Conservation (phyloP, 2,888 invertebrate species). For the Chironomus riparius region DNA sequence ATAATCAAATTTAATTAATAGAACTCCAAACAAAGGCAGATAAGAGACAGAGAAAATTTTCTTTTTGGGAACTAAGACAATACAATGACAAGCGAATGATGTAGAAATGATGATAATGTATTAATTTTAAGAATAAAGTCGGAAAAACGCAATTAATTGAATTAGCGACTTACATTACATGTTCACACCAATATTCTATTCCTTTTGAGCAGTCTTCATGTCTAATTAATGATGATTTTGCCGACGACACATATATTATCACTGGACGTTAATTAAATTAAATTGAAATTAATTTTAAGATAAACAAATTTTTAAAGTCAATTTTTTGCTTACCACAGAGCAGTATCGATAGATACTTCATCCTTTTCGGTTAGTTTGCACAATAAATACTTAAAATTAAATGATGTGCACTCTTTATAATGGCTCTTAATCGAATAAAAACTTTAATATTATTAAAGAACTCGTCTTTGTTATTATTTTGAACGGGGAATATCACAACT, state of each 20-base stretch:
- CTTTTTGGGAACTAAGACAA: not conserved
- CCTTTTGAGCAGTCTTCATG: slow-evolving; percentile 12
- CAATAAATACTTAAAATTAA: no score
- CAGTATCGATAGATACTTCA: no score
- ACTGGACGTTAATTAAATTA: not conserved
- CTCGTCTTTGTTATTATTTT: no score
- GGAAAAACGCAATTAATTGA: not conserved
- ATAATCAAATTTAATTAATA: not conserved
- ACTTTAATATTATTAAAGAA: no score
- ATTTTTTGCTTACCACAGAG: no score
- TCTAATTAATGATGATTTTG: not conserved
- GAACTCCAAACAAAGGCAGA: not conserved
- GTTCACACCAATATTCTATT: not conserved
- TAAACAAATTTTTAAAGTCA: no score
- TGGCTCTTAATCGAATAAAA: no score
- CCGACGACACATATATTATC: not conserved
- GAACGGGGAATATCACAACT: no score
- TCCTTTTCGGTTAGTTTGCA: no score
- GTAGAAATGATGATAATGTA: not conserved
- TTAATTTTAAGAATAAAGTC: not conserved
- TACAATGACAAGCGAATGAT: not conserved
- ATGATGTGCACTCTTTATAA: no score
- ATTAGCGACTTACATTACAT: slow-evolving; percentile 11
- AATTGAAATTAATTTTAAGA: not conserved
- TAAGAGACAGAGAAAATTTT: not conserved